Conservation (phyloP, 2,888 invertebrate genomes). For the Tenthredo mesomela region DNA sequence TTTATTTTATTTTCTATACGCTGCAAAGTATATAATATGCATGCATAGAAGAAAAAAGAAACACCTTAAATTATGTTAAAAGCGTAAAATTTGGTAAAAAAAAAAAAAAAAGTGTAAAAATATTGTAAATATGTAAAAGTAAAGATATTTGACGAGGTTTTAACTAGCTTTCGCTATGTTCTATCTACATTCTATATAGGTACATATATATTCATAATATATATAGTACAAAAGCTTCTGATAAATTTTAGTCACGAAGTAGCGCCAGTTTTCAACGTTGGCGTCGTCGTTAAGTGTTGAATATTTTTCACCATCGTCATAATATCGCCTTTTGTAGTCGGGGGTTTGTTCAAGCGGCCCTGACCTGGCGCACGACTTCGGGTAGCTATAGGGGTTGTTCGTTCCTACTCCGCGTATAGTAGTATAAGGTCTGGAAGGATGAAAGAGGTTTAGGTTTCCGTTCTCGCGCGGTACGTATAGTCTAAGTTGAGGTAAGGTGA, state of each 20-base stretch:
- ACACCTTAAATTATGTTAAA: neutral
- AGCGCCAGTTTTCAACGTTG: neutral
- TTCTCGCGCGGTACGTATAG: neutral
- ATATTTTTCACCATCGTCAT: neutral
- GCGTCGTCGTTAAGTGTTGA: slow-evolving; percentile 1
- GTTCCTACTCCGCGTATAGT: neutral
- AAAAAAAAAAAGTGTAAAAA: slow-evolving; percentile 8
- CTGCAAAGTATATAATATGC: too few relatives aligned
- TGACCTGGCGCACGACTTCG: slow-evolving; percentile 15
- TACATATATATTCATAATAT: neutral
- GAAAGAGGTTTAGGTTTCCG: neutral
- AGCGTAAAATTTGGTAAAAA: neutral
- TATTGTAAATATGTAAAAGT: neutral
- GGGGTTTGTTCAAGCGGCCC: slow-evolving; percentile 6
- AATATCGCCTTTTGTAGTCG: slow-evolving; percentile 1
- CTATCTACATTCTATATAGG: too few relatives aligned
- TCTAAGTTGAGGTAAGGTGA: neutral
- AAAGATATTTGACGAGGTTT: neutral
- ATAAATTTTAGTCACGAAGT: neutral
- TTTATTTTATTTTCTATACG: neutral
- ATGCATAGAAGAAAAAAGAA: neutral
- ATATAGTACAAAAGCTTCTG: neutral
- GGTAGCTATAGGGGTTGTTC: neutral
- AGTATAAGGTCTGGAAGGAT: neutral
- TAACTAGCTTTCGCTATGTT: neutral